Base-by-base conservation (phyloP, 2,113 vertebrate species). In the Eretmochelys imbricata region DNA sequence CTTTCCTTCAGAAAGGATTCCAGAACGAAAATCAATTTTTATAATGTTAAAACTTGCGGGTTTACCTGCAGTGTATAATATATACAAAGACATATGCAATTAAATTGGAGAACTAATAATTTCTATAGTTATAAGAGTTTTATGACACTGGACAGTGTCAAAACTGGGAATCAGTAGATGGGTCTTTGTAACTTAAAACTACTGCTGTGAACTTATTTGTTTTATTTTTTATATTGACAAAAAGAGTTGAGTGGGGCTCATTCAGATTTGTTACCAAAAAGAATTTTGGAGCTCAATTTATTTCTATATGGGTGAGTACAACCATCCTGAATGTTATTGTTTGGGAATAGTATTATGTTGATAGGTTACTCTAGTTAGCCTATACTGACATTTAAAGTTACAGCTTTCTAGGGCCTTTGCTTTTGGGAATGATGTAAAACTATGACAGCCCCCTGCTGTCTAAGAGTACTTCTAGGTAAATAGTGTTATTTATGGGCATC, bases 161-260 rank as follows among this genome's bases (percentile, higher is more conserved):
- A 5, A 19, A 46, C 72, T 91, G 49, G 90, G 59, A 49, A 11
- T 75, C 53, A 75, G 10, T 75, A 48, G 59, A 9, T 87, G 19
- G 85, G 3, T 88, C 3, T 94, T 81, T 95, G n/a, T 48, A 49
- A 93, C 79, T 93, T 93, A 91, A 95, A 91, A 69, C 57, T 88
- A 75, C 25, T 81, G 46, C 1, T 78, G 22, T 94, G 57, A 93
- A 78, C 85, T 88, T 53, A 80, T n/a, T 84, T 80, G 1, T 3
- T 88, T 3, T 38, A 42, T 82, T 94, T 85, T 55, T 2, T 62
- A 8, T 59, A 69, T 0, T n/a, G 19, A 7, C 29, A 6, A 84
- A 38, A 10, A 46, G 55, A 79, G 55, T 57, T 57, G 46, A 4
- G 1, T 76, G 22, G 14, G 48, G 17, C 80, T 93, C 35, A 59